Base-by-base conservation (phyloP, 2,888 invertebrate species). In the Megamerina dolium region DNA sequence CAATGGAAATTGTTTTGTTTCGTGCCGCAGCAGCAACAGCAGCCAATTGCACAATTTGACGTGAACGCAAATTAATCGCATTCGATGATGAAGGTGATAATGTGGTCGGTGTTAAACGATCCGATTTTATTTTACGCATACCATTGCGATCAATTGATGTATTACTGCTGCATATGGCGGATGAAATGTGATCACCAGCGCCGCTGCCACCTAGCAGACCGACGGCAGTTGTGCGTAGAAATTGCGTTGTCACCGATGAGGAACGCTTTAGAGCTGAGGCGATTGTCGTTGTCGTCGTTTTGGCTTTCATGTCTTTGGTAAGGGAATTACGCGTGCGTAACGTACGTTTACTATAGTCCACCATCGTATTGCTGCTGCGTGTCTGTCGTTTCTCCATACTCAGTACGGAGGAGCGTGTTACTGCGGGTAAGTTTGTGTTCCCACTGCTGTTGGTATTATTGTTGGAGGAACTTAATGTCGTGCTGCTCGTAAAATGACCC, bases 331-430 rank as follows among this genome's bases (percentile, higher is more conserved):
- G 57, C 1, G 69, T 66, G 37, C 70, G 57, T 14, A 70, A 48
- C 19, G 65, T 69, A 6, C 70, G 58, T 46, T 68, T 69, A 5
- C 58, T 63, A 42, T 65, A 57, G 38, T 68, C 66, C n/a, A 55
- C 48, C 5, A 31, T 33, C 50, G 44, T 23, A 47, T 51, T 57
- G 39, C 56, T 64, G 51, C 69, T 69, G 31, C 70, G 63, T 36
- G 68, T 52, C 51, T 67, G 68, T 1, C 68, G 61, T 40, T 63
- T 64, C 32, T 57, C 63, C 4, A 59, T 55, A 8, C 52, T n/a
- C n/a, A n/a, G 48, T 35, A 45, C 48, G 10, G 48, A 45, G 4
- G 38, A 35, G 6, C 39, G n/a, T n/a, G n/a, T n/a, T n/a, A n/a
- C 34, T 20, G 36, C 20, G 3, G 45, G 40, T 23, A n/a, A n/a